Base-by-base conservation (phyloP, 2,113 vertebrate species). In the Burhinus oedicnemus region DNA sequence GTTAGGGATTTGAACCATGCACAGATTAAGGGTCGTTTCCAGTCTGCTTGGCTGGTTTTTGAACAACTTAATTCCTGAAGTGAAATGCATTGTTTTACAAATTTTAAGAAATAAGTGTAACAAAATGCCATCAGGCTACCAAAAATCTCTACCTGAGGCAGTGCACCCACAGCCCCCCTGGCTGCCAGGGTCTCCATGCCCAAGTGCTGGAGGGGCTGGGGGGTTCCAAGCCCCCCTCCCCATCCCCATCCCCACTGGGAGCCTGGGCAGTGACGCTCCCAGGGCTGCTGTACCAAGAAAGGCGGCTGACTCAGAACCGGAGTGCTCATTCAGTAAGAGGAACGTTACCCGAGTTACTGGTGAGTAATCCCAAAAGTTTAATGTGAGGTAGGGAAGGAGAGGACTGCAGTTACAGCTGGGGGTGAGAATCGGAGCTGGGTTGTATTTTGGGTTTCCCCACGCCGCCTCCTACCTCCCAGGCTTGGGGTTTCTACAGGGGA, bases 291-390 rank as follows among this genome's bases (percentile, higher is more conserved):
- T 57, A 92, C 84, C 66, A 70, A 74, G 83, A 87, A 87, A 36
- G 16, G 87, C 1, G 3, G 29, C 62, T 96, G 94, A 97, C 49
- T 97, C 87, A 95, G 89, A 95, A 44, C 79, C 4, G 12, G 95
- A 96, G 78, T 68, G 84, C 88, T 93, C 69, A 34, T 18, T 91
- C 86, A 60, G 60, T 64, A 81, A 44, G 42, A 40, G 79, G 92
- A 94, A 92, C 19, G 3, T 87, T 90, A 88, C 51, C 45, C 32
- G 0, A n/a, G 54, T 36, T 70, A 90, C 65, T 65, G 72, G 80
- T 97, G 97, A 97, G 94, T 97, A 96, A 96, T 87, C 87, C 92
- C 65, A 90, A 74, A 93, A 91, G 83, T 81, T 92, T 87, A 91
- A n/a, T 0, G 5, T 71, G 61, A 95, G 89, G 71, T 51, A 92